A percentile compares a stretch with the other conserved stretches of the same genome.
These are phyloP conservation scores for Rhaphigaster nebulosa DNA, from an alignment of 2,888 invertebrate species.

Conservation along the genomic window DNA sequence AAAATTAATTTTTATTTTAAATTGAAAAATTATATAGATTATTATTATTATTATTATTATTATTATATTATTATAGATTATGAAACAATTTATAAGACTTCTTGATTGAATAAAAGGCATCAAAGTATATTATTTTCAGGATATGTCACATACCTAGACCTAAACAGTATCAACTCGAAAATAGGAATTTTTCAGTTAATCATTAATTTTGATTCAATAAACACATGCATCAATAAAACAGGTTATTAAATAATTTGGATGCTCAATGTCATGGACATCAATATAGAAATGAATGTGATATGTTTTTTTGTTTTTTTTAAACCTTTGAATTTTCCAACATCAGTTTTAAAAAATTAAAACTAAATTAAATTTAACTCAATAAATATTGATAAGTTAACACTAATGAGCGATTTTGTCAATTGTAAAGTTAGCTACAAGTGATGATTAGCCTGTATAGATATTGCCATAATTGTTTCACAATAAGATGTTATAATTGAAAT, in stretches of 20 bases:
- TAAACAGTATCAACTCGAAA: neutral
- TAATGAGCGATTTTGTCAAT: neutral
- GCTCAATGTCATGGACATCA: too few species aligned
- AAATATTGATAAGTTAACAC: neutral
- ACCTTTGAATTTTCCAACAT: neutral
- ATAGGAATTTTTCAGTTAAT: neutral
- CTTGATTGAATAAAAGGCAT: neutral
- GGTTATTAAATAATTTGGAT: neutral
- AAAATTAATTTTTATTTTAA: neutral
- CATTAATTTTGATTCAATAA: neutral
- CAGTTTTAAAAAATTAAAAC: neutral
- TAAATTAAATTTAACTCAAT: neutral
- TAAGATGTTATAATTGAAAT: neutral
- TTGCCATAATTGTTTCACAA: neutral
- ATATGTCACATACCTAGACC: too few species aligned
- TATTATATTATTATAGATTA: too few species aligned
- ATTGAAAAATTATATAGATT: neutral
- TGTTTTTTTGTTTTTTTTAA: neutral
- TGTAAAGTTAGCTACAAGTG: neutral
- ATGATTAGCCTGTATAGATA: conserved; percentile 23
- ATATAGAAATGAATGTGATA: too few species aligned
- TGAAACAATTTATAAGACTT: neutral
- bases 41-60: too few species aligned
- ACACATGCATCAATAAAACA: neutral
- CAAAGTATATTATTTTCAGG: neutral